Evolutionary conservation across 2,888 invertebrate genomes (phyloP).

Genomic region (Stenolophus ochropezus): DNA sequence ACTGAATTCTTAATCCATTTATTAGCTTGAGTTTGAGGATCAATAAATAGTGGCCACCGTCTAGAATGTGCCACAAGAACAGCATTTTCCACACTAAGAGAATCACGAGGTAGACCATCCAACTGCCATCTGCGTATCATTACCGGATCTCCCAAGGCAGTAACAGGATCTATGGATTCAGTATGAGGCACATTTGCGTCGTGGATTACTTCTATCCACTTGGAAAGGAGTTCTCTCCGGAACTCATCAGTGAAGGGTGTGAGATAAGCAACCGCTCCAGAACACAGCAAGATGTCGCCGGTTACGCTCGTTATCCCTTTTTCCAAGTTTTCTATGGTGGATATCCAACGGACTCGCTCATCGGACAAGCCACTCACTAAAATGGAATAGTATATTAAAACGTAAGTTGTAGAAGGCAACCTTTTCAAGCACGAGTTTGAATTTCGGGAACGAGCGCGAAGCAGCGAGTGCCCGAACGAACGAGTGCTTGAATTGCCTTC

Average conservation of each 20-base stretch:
- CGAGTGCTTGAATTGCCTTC: too few species aligned
- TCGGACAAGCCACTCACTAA: constrained; percentile 71
- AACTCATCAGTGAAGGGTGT: constrained; percentile 85
- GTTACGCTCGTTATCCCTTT: constrained; percentile 77
- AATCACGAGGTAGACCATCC: constrained; percentile 89
- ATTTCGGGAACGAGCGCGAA: too few species aligned
- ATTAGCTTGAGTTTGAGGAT: constrained; percentile 94
- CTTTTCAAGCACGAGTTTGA: too few species aligned
- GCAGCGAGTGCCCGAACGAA: too few species aligned
- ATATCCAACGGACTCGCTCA: constrained; percentile 80
- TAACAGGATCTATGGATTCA: constrained; percentile 75
- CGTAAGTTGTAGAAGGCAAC: too few species aligned
- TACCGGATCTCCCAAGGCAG: constrained; percentile 84
- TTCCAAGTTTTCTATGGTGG: constrained; percentile 79
- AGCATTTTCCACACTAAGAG: constrained; percentile 91
- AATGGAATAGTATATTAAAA: background rate
- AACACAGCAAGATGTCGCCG: constrained; percentile 83
- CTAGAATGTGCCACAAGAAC: constrained; percentile 88
- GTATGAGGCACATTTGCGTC: constrained; percentile 80
- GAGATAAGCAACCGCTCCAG: constrained; percentile 86
- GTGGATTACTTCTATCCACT: constrained; percentile 77
- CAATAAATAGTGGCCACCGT: constrained; percentile 93
- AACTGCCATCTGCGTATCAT: constrained; percentile 88
- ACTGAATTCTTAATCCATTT: constrained; percentile 95
- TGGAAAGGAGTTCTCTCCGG: constrained; percentile 74